A percentile compares a stretch with the other conserved stretches of the same genome.
These are phyloP conservation scores for Capra hircus DNA, from an alignment of 2,113 vertebrate genomes.

Conservation along the genomic window DNA sequence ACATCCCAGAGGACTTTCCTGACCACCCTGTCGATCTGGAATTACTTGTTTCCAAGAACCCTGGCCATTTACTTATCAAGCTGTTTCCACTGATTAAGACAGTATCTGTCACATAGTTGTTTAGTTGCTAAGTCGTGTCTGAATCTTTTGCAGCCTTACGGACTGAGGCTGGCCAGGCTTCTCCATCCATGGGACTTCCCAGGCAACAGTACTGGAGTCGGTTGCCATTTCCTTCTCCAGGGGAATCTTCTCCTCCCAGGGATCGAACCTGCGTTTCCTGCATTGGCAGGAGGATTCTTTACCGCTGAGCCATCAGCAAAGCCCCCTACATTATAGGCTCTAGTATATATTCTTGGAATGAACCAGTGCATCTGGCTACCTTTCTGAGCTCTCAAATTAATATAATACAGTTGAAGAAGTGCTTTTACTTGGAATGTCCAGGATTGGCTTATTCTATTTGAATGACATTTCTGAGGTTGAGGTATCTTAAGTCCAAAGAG, in stretches of 20 bases:
- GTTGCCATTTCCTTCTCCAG: neutral
- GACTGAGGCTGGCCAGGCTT: neutral
- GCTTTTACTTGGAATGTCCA: neutral
- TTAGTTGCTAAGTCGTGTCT: neutral
- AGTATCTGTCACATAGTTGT: neutral
- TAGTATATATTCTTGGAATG: neutral
- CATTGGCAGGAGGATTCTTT: neutral
- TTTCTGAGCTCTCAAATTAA: neutral
- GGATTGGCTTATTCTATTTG: neutral
- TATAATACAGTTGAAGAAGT: neutral
- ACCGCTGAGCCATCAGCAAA: neutral
- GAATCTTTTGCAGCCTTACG: neutral
- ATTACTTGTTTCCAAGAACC: neutral
- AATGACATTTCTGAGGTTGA: neutral
- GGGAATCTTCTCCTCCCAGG: neutral
- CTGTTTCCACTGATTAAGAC: neutral
- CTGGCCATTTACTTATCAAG: neutral
- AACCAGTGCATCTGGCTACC: neutral
- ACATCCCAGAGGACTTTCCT: neutral
- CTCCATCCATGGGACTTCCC: neutral
- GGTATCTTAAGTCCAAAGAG: neutral
- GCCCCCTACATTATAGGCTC: neutral
- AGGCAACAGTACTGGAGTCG: neutral
- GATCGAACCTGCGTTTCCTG: rapidly evolving
- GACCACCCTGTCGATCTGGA: neutral